Base-by-base conservation (phyloP, 2,113 vertebrate species). In the Mirza zaza region DNA sequence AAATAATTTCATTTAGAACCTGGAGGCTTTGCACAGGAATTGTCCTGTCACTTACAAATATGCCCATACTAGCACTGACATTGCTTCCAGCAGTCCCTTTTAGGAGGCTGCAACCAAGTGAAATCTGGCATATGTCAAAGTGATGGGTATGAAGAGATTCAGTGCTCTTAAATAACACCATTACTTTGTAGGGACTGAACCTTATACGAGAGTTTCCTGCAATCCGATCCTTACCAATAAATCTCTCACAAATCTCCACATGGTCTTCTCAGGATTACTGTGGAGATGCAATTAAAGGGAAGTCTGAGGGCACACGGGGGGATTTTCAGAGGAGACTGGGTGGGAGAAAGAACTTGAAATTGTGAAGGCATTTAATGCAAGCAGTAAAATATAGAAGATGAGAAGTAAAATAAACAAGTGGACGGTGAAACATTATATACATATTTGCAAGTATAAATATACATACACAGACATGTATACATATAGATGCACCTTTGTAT, bases 1-100 rank as follows among this genome's bases (percentile, higher is more conserved):
- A 79, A 88, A 94, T 90, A 77, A 92, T 96, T 97, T 96, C 39
- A 81, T 81, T 96, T 92, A 92, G 77, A 95, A 97, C 61, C 83
- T 76, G 68, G 13, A 63, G 90, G 59, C 93, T 97, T 71, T 95
- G 77, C 77, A 34, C 63, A 94, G 93, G 81, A 92, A 97, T 83
- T 95, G 71, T 85, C 84, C 87, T 88, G 87, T 92, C 76, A 95
- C 63, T 96, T 96, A 87, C 68, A 92, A 86, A 88, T 83, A 75
- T 65, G 75, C 63, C 68, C 29, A n/a, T 29, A 29, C 42, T 29
- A 61, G 76, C 81, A 70, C 32, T 76, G 84, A 83, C 91, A 83
- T 14, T 65, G 94, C 85, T 98, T 52, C 59, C 52, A 97, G 90
- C 59, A 76, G 39, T 20, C 50, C n/a, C 25, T 68, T 57, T 90